Evolutionary conservation across 2,888 invertebrate species (phyloP).

Genomic region (Drosophila multiciliata): DNA sequence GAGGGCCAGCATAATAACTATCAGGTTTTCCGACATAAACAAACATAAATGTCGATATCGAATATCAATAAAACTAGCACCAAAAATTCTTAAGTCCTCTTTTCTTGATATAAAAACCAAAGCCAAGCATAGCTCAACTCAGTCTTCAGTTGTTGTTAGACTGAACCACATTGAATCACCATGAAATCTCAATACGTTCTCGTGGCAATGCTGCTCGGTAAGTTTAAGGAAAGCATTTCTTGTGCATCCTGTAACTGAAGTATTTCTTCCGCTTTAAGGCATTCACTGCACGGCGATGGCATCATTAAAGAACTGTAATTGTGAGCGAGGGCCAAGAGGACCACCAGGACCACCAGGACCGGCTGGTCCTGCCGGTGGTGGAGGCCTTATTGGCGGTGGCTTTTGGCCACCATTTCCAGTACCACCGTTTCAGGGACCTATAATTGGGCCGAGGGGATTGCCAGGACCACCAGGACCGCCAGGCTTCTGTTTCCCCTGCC

Average conservation of each 20-base stretch:
- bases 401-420: constrained; percentile 53
- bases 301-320: constrained; percentile 68
- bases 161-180: constrained; percentile 68
- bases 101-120: constrained; percentile 53
- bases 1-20: constrained; percentile 1
- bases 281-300: constrained; percentile 30
- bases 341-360: constrained; percentile 59
- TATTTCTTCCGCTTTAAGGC: constrained; percentile 27
- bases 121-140: constrained; percentile 14
- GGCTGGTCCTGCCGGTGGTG: constrained; percentile 39
- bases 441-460: constrained; percentile 61
- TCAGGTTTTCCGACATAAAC: constrained; percentile 42
- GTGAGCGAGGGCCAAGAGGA: constrained; percentile 66
- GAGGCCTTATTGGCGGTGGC: constrained; percentile 8
- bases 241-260: background rate
- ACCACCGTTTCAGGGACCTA: constrained; percentile 47
- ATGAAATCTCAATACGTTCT: constrained; percentile 46
- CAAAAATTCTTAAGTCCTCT: background rate
- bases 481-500: constrained; percentile 70
- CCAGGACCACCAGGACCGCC: constrained; percentile 73
- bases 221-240: constrained; percentile 11
- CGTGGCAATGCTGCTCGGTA: constrained; percentile 53
- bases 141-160: constrained; percentile 39
- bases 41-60: constrained; percentile 40
- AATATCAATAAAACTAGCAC: constrained; percentile 29